Evolutionary conservation across 2,888 invertebrate species (phyloP).

Genomic region (Ophion ventricosus): DNA sequence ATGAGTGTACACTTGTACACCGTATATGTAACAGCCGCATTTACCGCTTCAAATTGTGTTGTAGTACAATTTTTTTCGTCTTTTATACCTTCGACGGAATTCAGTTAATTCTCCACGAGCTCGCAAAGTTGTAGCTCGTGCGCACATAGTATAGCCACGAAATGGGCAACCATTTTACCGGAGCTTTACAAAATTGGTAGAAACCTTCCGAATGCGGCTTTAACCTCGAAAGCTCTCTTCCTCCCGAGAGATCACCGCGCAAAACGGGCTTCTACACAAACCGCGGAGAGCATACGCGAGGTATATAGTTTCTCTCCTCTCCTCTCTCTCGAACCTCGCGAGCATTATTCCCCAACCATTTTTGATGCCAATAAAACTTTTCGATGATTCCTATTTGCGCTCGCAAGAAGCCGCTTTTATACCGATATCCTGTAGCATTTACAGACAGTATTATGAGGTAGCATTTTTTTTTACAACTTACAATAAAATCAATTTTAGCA

Average conservation of each 20-base stretch:
- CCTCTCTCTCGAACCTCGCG: neutral
- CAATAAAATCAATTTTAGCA: neutral
- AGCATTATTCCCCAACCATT: neutral
- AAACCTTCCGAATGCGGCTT: slow-evolving; percentile 48
- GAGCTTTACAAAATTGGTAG: slow-evolving; percentile 50
- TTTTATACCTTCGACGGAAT: neutral
- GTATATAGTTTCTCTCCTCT: too few relatives aligned
- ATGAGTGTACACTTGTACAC: neutral
- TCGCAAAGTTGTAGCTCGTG: neutral
- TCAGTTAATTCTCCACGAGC: neutral
- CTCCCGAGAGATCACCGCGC: slow-evolving; percentile 2
- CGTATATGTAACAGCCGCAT: neutral
- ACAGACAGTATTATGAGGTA: neutral
- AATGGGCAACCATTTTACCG: neutral
- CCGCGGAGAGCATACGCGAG: neutral
- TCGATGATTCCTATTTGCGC: neutral
- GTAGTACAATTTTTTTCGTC: neutral
- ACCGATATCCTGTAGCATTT: neutral
- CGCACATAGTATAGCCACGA: neutral
- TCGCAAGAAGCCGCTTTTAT: neutral
- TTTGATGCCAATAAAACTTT: neutral
- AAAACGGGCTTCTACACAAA: neutral
- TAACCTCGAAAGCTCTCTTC: slow-evolving; percentile 36
- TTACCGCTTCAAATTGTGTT: neutral
- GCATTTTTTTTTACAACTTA: neutral